Evolutionary conservation across 2,888 invertebrate species (phyloP).

Genomic region (Euplagia quadripunctaria): DNA sequence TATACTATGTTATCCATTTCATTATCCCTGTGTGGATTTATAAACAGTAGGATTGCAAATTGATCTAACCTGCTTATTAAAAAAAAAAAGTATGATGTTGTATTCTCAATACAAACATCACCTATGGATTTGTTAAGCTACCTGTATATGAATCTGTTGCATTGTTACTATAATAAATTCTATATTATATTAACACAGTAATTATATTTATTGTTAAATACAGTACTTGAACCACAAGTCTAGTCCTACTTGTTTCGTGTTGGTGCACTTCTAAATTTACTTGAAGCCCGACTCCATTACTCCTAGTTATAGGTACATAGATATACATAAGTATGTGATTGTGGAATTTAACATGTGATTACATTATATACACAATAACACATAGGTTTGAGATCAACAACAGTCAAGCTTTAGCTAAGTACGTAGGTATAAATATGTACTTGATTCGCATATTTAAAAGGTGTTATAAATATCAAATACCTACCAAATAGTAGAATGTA

Average conservation of each 20-base stretch:
- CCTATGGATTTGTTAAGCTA: background rate
- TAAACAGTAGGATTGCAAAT: background rate
- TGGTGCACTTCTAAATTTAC: constrained; percentile 82
- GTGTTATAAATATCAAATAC: constrained; percentile 44
- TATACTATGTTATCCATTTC: background rate
- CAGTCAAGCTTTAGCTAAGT: constrained; percentile 83
- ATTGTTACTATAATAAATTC: constrained; percentile 62
- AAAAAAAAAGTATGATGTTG: background rate
- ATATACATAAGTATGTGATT: constrained; percentile 72
- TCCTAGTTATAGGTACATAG: constrained; percentile 67
- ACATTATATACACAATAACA: constrained; percentile 85
- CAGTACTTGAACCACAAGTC: constrained; percentile 80
- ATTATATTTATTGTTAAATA: constrained; percentile 76
- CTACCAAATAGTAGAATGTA: constrained; percentile 37
- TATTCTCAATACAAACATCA: background rate
- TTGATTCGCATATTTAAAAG: constrained; percentile 57
- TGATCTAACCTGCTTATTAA: background rate
- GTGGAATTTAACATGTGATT: constrained; percentile 86
- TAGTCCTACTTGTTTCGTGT: constrained; percentile 82
- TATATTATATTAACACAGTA: constrained; percentile 67
- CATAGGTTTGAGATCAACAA: constrained; percentile 84
- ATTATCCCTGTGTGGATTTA: background rate
- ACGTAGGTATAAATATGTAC: constrained; percentile 60
- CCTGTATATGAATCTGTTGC: constrained; percentile 65
- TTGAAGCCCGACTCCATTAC: constrained; percentile 76